Percentiles rank a stretch among this genome's conserved stretches.
Evolutionary conservation across 1,140 invertebrate species (phyloP).

Genomic region (Caerostris darwini): DNA sequence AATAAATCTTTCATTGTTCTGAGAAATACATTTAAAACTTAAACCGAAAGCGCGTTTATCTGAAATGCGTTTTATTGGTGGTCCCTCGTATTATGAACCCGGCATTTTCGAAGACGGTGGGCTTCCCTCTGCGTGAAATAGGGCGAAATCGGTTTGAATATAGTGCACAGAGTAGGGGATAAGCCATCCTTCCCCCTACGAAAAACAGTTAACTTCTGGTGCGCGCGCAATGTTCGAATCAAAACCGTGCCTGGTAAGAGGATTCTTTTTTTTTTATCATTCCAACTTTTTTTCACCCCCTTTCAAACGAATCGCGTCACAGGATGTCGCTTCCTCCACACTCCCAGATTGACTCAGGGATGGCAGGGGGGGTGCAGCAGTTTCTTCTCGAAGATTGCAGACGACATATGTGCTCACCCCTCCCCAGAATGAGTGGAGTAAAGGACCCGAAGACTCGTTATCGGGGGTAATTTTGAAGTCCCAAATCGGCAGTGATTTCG

Average conservation of each 20-base stretch:
- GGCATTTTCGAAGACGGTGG: not conserved
- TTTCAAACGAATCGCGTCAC: conserved; percentile 66
- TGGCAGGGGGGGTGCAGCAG: not conserved
- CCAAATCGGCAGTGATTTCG: conserved; percentile 73
- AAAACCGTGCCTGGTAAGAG: conserved; percentile 19
- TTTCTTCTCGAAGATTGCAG: conserved; percentile 1
- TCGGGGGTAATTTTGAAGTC: conserved; percentile 71
- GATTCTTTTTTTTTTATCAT: conserved; percentile 10
- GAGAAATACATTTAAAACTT: too few species aligned
- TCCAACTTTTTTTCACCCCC: not conserved
- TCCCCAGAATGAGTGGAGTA: conserved; percentile 17
- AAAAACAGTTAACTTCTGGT: conserved; percentile 34
- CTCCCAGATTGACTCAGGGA: not conserved
- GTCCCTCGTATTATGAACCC: conserved; percentile 3
- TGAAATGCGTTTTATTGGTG: not conserved
- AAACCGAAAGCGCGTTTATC: not conserved
- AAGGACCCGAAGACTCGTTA: conserved; percentile 56
- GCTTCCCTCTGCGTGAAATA: not conserved
- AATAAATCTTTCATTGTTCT: too few species aligned
- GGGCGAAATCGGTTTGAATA: conserved; percentile 20
- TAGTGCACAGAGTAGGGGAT: not conserved
- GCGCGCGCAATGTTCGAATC: conserved; percentile 55
- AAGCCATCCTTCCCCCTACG: not conserved
- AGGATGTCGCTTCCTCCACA: conserved; percentile 24
- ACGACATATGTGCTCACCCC: conserved; percentile 17